These are phyloP conservation scores for Apogon talboti DNA, from an alignment of 2,797 vertebrate genomes.

Conservation along the genomic window DNA sequence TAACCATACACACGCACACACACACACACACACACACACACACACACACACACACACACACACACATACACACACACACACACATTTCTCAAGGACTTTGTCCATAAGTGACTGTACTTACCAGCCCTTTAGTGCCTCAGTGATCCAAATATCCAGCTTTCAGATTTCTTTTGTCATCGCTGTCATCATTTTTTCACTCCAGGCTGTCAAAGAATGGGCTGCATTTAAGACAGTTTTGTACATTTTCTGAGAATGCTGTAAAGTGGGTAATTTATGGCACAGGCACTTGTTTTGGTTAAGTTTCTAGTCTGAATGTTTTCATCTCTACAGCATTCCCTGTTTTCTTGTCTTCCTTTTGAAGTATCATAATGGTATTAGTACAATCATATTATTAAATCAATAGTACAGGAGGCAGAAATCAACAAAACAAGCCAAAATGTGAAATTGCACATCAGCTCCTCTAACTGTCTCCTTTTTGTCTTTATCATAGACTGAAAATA, in stretches of 20 bases:
- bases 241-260: background rate
- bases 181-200: constrained; percentile 4
- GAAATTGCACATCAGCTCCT: too few relatives aligned
- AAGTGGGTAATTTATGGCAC: constrained; percentile 14
- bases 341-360: constrained; percentile 3
- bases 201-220: background rate
- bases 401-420: too few relatives aligned
- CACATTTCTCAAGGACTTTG: constrained; percentile 32
- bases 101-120: constrained; percentile 36
- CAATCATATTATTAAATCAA: too few relatives aligned
- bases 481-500: too few relatives aligned
- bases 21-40: too few relatives aligned
- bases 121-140: constrained; percentile 34
- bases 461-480: too few relatives aligned
- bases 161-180: constrained; percentile 1
- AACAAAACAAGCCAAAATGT: too few relatives aligned
- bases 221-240: background rate
- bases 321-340: background rate
- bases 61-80: constrained; percentile 28
- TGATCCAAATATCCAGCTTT: constrained; percentile 28
- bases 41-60: constrained; percentile 9
- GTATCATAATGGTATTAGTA: background rate
- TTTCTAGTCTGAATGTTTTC: constrained; percentile 1
- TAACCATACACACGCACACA: too few relatives aligned
- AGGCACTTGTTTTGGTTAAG: too few relatives aligned